Evolutionary conservation across 2,888 invertebrate genomes (phyloP), one percentile per base, ranked within the genome.

Genomic region (Oegoconia quadripuncta): DNA sequence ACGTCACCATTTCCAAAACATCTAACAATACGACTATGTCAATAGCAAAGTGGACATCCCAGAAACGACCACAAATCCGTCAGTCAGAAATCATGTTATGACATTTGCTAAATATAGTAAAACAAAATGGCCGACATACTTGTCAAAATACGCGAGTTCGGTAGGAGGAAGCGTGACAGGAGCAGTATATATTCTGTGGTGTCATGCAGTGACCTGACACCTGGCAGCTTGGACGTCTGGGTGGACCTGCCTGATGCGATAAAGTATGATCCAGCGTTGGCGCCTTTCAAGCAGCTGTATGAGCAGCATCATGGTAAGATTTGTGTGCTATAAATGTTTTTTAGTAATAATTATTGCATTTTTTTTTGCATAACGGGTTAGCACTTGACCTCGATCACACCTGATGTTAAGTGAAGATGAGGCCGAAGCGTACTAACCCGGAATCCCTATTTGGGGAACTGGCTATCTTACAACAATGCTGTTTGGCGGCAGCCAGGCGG

Each of bases 231-330:
- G 44, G 90, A 90, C 50, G 89, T 92, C 14, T 93, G 92, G 92
- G 75, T 90, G 34, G 89, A 90, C 32, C 66, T 93, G 2, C 93
- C 93, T 0, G 90, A 91, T 42, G 88, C 89, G 46, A 91, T 93
- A 63, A 90, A 91, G 42, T 84, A 89, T 50, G 92, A 93, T 68
- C 92, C 93, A 0, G 88, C 90, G 25, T 71, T 92, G 65, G 91
- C 89, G 13, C 88, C 89, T 0, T 92, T 92, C 65, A 87, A 89
- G 55, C 73, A 74, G 22, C 76, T 87, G n/a, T 89, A 90, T 45
- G 89, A 90, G 34, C 79, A 82, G 18, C 75, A 78, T 2, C 74
- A 80, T 58, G 88, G 88, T 88, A 37, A 71, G 84, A 23, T n/a
- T n/a, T n/a, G n/a, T n/a, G n/a, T n/a, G n/a, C n/a, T n/a, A n/a